Base-by-base conservation (phyloP, 2,113 vertebrate species). In the Dromiciops gliroides region DNA sequence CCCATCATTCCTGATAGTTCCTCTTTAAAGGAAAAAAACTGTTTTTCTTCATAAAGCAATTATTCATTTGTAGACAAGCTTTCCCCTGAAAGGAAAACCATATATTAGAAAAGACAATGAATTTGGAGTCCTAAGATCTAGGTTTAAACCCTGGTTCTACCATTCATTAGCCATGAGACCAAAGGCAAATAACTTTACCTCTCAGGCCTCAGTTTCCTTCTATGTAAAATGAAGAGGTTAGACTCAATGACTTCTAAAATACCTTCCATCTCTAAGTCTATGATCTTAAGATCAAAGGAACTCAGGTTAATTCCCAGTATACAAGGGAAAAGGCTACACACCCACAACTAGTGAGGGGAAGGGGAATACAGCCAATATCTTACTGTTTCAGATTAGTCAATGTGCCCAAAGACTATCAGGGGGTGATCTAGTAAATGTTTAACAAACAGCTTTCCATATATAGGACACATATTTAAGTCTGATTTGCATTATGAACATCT, bases 31-130 rank as follows among this genome's bases (percentile, higher is more conserved):
- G 52, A 14, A 51, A 83, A 50, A 10, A 92, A 1, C 51, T 50
- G 93, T 95, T 67, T 52, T 56, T 11, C 47, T 60, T 95, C 93
- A 90, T 60, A 28, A 95, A 89, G 23, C 49, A 92, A 37, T 23
- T 95, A 7, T 56, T 83, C 53, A 37, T 83, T 8, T 44, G 4
- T 44, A 44, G 67, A 75, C 5, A 83, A 83, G 37, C 16, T 22
- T 83, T 83, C 67, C n/a, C 31, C 37, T n/a, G 5, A 44, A 44
- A 83, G 67, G 37, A 83, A 83, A 83, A 16, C 1, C 22, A 5
- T 67, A 67, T 14, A 4, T 16, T 44, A 83, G n/a, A 83, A 44
- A 44, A 23, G 56, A 44, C n/a, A 8, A 83, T 44, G 16, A 83
- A 83, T 83, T 44, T 75, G n/a, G n/a, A 67, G 24, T 37, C 60